Evolutionary conservation across 37 sponge, comb jelly and placozoan species (phyloP), one percentile per base, ranked within the genome.

Genomic region (Dysidea cf. avara): DNA sequence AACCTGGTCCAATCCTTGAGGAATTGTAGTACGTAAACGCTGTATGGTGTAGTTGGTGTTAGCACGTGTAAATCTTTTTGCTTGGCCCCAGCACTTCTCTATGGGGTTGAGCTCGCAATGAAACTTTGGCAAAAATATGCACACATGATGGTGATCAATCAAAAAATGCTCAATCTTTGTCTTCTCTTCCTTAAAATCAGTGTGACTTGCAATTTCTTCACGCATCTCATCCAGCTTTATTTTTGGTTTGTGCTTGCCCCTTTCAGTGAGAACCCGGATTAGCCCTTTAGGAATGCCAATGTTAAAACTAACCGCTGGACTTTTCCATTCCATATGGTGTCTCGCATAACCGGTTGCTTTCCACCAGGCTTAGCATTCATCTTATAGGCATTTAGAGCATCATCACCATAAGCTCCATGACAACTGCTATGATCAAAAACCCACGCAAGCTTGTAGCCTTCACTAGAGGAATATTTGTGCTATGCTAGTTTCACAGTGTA

Each of bases 51-150:
- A 74, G 66, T 74, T 74, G n/a, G 47, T 53, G 30, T 71, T 35
- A 29, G 68, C 75, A n/a, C 76, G 37, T 40, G 65, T 61, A 33
- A 47, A 66, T 26, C 40, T 49, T 39, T 83, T 76, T 17, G 69
- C 77, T 28, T 74, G 69, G 17, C 48, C 58, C 83, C 77, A 83
- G 49, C 73, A 72, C 21, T 71, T 39, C 49, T 83, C 77, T n/a
- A 77, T 83, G 14, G 77, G 70, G 46, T 76, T 76, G 5, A 83
- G 28, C 30, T 81, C 68, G 34, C 82, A 81, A 25, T 81, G 82
- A 39, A 74, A 81, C 40, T 71, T 80, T 2, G 81, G 81, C 2
- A 80, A 47, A 33, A 79, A 72, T 18, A 71, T 49, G 29, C 71
- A 71, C 26, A n/a, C 26, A 58, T 60, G 51, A 60, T 34, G 59